Evolutionary conservation across 2,797 vertebrate species (phyloP).

Genomic region (Sarcoramphus papa): DNA sequence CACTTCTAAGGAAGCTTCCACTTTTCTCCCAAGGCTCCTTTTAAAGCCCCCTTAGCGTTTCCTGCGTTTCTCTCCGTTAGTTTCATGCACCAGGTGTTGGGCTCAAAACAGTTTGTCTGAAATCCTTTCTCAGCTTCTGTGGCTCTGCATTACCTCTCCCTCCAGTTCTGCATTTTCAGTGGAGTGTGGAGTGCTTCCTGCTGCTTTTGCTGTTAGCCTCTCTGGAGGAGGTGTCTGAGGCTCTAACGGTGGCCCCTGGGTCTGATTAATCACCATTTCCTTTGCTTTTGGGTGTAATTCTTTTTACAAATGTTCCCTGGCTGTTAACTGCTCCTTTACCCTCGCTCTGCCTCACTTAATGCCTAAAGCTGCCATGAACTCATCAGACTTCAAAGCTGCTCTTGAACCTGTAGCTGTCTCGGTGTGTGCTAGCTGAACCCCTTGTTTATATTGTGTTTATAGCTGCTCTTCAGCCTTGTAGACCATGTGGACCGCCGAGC

Average conservation of each 20-base stretch:
- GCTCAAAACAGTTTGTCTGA: neutral
- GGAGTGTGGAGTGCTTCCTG: neutral
- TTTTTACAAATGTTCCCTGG: constrained; percentile 45
- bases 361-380: neutral
- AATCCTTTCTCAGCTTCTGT: neutral
- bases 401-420: neutral
- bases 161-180: neutral
- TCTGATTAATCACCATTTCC: constrained; percentile 31
- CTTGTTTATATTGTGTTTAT: neutral
- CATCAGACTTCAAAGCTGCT: neutral
- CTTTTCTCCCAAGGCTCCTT: neutral
- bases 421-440: neutral
- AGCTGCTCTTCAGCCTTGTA: neutral
- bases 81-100: neutral
- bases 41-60: neutral
- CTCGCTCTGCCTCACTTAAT: neutral
- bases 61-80: neutral
- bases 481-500: rapidly evolving
- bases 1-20: neutral
- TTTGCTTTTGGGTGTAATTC: constrained; percentile 28
- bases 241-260: neutral
- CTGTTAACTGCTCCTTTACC: neutral
- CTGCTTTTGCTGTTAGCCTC: neutral
- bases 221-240: neutral
- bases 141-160: neutral